Base-by-base conservation (phyloP, 35 echinoderm and acorn worm species). In the Chiridota heheva region DNA sequence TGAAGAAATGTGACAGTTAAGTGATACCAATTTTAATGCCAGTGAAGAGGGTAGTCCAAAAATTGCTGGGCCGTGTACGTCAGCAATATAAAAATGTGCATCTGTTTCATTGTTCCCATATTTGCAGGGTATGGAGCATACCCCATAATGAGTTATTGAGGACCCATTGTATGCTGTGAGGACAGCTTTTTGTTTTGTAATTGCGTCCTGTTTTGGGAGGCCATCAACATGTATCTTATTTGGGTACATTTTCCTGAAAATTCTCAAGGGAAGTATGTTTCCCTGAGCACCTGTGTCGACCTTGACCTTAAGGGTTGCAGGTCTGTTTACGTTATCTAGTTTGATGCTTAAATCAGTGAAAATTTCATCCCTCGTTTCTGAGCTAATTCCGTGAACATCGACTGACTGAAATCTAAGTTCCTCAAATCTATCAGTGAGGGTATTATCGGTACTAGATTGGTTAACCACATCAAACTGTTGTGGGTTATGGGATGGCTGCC, bases 201-300 rank as follows among this genome's bases (percentile, higher is more conserved):
- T 29, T 45, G 1, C 36, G 1, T 64, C 26, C 37, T 16, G 7
- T 1, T 60, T 24, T 61, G 72, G 84, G 45, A 2, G 64, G 0
- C 72, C 84, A 20, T 46, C 60, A 0, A 25, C 41, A 20, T 48
- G 17, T 13, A 86, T 20, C 20, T 55, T 77, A 8, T 67, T 36
- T 7, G 84, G 84, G 18, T 78, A 48, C 72, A 86, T 67, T 29
- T 68, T 42, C 27, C 42, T 77, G 10, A 12, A 77, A 8, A 86
- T 78, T 10, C 67, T 40, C 13, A 73, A 2, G 17, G 67, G 67
- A 1, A 72, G n/a, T 20, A 58, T 39, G 31, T 86, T 86, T 20
- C 37, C 72, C 36, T 86, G 49, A 7, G 69, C 72, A 33, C 83
- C 69, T 44, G 72, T 80, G 75, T 81, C 73, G 7, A 72, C 60